Base-by-base conservation (phyloP, 1,140 invertebrate species). In the Pseudomyrmex pallidus region DNA sequence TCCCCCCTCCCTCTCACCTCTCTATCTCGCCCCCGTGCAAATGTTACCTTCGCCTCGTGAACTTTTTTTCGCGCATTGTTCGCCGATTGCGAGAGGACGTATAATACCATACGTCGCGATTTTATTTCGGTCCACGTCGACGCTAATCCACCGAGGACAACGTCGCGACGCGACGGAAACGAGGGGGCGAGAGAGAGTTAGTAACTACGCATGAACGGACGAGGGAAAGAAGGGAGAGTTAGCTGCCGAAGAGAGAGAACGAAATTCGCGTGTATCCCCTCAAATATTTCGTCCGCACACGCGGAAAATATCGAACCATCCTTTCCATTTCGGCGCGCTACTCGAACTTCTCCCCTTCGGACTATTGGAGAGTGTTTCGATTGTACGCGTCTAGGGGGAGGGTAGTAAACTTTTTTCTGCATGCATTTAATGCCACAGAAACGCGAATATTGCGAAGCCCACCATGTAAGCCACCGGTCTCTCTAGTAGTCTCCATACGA, bases 241-340 rank as follows among this genome's bases (percentile, higher is more conserved):
- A 35, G 35, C 50, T 1, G 22, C 7, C 3, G 20, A 2, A 10
- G 20, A 13, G 50, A 57, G 86, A 62, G 86, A 22, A 85, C 62
- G 83, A 87, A 87, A 85, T 85, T 82, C 83, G 50, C 72, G 52
- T 80, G 52, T 80, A 87, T 86, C 85, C 85, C 67, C 63, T 84
- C 82, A 84, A 87, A 87, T 87, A 87, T 87, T 87, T 87, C 74
- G 57, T 76, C 35, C 62, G 73, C 68, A 48, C 63, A 62, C 85
- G 74, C 83, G 85, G 67, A 87, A 86, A 87, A 87, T 87, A 87
- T 87, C 82, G 63, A 84, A 87, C 67, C 62, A 20, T 46, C 82
- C 84, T 74, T 84, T 74, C 35, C 20, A 63, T 62, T 62, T 74
- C 74, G 35, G 35, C 35, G 35, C 35, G 80, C 52, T 78, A 54